Conservation (phyloP, 1,140 invertebrate genomes). For the Drosophila subobscura region DNA sequence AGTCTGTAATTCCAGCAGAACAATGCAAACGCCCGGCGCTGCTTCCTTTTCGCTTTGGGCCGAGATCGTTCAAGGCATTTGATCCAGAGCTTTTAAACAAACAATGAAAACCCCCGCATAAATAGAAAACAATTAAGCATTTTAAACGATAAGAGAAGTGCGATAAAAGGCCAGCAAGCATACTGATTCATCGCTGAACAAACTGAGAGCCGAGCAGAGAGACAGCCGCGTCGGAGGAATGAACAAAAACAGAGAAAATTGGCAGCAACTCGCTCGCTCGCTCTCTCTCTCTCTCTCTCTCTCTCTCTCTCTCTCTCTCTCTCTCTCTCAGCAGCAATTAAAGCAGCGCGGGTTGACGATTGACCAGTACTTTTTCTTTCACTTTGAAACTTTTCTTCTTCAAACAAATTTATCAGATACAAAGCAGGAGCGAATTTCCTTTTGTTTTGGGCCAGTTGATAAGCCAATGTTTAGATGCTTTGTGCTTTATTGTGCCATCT, state of each 20-base stretch:
- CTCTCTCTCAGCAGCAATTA: constrained; percentile 32
- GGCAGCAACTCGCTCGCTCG: constrained; percentile 14
- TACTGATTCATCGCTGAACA: constrained; percentile 42
- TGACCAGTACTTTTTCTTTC: constrained; percentile 52
- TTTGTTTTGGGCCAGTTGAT: constrained; percentile 25
- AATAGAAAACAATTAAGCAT: constrained; percentile 78
- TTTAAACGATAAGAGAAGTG: constrained; percentile 67
- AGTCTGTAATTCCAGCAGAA: constrained; percentile 19
- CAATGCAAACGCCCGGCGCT: constrained; percentile 15
- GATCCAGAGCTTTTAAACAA: constrained; percentile 55
- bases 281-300: constrained; percentile 2
- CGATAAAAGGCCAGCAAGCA: constrained; percentile 54
- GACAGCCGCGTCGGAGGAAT: too few relatives aligned
- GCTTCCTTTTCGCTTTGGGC: not conserved
- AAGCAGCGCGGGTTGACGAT: constrained; percentile 35
- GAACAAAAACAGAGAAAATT: constrained; percentile 22
- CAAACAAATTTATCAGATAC: constrained; percentile 65
- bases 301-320: constrained; percentile 3
- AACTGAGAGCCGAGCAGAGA: not conserved
- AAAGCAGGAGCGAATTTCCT: constrained; percentile 45
- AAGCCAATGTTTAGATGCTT: constrained; percentile 35
- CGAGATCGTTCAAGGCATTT: constrained; percentile 26
- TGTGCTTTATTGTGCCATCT: constrained; percentile 16
- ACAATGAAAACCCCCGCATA: constrained; percentile 74
- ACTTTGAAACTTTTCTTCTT: constrained; percentile 63